Evolutionary conservation across 2,888 invertebrate genomes (phyloP), one percentile per base, ranked within the genome.

Genomic region (Meandrusa payeni): DNA sequence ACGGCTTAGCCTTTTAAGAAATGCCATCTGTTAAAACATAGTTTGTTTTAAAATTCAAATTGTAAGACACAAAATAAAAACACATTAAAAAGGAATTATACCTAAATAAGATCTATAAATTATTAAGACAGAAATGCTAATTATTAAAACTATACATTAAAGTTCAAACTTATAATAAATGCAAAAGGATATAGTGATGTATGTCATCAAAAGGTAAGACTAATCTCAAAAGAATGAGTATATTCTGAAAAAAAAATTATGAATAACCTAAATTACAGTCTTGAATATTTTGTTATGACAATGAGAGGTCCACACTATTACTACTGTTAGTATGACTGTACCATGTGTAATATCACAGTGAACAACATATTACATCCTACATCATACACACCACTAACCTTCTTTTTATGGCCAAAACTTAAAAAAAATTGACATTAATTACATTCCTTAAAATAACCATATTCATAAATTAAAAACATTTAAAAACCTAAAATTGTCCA

Each of bases 291-390:
- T 29, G 7, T 2, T 5, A 36, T 24, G 32, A 27, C n/a, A 15
- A 43, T n/a, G 13, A 22, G 27, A 24, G 6, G 10, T 19, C 19
- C 29, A 37, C 17, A 31, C 20, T 32, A 32, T n/a, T 23, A 3
- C 19, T 41, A 36, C 20, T 43, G 42, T 26, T 24, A 43, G 31
- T 26, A 43, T 38, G 37, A 38, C 43, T 43, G 42, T 24, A 29
- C n/a, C n/a, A 43, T 19, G 27, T 20, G 36, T 38, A 43, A 38
- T 38, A 43, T 43, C 37, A 43, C 43, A 43, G 43, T 43, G 31
- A 43, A 43, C 32, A 38, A 38, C 20, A 13, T 41, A 24, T 29
- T 22, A 29, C 9, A 7, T 12, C 2, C 19, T 29, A 11, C 15
- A 31, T 9, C 13, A 37, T 20, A 38, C 24, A 24, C 13, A 23